These are phyloP conservation scores for Saguinus imperator DNA, from an alignment of 2,113 vertebrate species.

Conservation along the genomic window DNA sequence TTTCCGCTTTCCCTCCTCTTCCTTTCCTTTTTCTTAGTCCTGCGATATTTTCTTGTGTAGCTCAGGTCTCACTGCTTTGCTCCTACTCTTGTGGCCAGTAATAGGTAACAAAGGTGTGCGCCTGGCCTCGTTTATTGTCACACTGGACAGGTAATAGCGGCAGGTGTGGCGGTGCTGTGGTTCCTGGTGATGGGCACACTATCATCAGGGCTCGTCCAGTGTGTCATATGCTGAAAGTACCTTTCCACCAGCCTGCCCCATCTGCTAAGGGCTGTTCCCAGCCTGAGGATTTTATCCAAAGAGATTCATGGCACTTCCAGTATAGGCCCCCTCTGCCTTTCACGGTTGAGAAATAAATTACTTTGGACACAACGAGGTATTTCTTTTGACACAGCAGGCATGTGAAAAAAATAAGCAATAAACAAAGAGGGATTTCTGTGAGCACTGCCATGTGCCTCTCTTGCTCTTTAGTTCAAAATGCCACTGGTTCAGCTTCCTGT, in stretches of 20 bases:
- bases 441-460: rapidly evolving
- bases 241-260: constrained; percentile 38
- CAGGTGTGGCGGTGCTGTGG: constrained; percentile 46
- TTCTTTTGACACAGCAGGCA: background rate
- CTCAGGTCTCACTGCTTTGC: constrained; percentile 80
- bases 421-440: background rate
- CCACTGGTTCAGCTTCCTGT: background rate
- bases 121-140: constrained; percentile 78
- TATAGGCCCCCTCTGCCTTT: background rate
- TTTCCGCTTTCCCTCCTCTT: too few species aligned
- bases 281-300: constrained; percentile 14
- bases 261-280: constrained; percentile 57
- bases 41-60: constrained; percentile 77
- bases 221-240: background rate
- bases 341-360: background rate
- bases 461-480: background rate
- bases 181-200: constrained; percentile 72
- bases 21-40: background rate
- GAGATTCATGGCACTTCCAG: background rate
- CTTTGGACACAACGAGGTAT: background rate
- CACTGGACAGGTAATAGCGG: constrained; percentile 69
- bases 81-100: constrained; percentile 80
- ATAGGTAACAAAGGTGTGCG: constrained; percentile 70
- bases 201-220: background rate
- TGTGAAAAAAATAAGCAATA: too few species aligned